Evolutionary conservation across 2,888 invertebrate genomes (phyloP).

Genomic region (Elmis aenea): DNA sequence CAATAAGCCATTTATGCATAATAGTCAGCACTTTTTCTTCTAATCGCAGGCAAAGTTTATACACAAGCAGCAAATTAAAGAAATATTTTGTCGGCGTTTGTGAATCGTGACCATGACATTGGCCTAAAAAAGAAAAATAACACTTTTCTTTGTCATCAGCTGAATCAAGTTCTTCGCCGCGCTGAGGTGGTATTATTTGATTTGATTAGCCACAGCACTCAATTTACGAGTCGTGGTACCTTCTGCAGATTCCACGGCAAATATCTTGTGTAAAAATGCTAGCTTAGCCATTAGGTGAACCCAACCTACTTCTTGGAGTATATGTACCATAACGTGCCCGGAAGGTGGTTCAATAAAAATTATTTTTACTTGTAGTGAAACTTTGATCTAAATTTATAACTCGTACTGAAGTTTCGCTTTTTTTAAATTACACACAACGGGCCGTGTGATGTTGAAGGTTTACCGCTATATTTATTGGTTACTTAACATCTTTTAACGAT

Average conservation of each 20-base stretch:
- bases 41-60: conserved; percentile 11
- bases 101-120: conserved; percentile 19
- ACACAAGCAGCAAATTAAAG: conserved; percentile 10
- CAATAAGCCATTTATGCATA: too few species aligned
- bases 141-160: conserved; percentile 9
- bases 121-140: conserved; percentile 11
- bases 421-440: too few species aligned
- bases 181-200: too few species aligned
- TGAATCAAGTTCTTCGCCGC: too few species aligned
- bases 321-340: conserved; percentile 11
- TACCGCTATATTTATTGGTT: too few species aligned
- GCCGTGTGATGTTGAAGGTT: too few species aligned
- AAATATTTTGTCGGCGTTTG: conserved; percentile 3
- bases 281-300: conserved; percentile 9
- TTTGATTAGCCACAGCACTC: too few species aligned
- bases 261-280: conserved; percentile 10
- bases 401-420: neutral
- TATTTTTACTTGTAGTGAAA: conserved; percentile 10
- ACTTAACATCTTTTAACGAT: too few species aligned
- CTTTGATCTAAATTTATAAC: conserved; percentile 8
- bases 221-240: too few species aligned
- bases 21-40: too few species aligned
- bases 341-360: conserved; percentile 10
- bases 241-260: too few species aligned
- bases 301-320: conserved; percentile 14